These are phyloP conservation scores for Dinothrombium tinctorium DNA, from an alignment of 1,140 invertebrate genomes.

Conservation along the genomic window DNA sequence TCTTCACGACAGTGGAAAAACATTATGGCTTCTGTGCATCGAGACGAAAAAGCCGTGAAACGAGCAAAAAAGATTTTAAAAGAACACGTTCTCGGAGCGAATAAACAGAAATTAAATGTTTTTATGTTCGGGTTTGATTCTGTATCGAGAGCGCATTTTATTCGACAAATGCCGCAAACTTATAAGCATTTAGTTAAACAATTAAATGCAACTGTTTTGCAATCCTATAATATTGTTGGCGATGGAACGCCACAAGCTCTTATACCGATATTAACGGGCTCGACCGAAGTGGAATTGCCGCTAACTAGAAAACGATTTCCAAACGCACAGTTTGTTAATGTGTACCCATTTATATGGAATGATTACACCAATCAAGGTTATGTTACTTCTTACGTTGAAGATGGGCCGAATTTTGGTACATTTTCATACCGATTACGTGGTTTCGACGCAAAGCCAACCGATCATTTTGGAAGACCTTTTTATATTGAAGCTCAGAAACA, in stretches of 20 bases:
- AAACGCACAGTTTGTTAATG: constrained; percentile 40
- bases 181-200: constrained; percentile 44
- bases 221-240: constrained; percentile 75
- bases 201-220: constrained; percentile 39
- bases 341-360: constrained; percentile 59
- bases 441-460: constrained; percentile 54
- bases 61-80: too few species aligned
- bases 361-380: constrained; percentile 42
- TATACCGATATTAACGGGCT: constrained; percentile 62
- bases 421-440: constrained; percentile 77
- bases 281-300: constrained; percentile 62
- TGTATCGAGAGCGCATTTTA: constrained; percentile 57
- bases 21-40: too few species aligned
- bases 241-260: constrained; percentile 81
- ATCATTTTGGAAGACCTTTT: constrained; percentile 69
- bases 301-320: constrained; percentile 51
- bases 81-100: too few species aligned
- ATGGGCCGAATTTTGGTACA: constrained; percentile 53
- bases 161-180: constrained; percentile 55
- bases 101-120: constrained; percentile 45
- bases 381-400: constrained; percentile 56
- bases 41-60: too few species aligned
- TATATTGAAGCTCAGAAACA: constrained; percentile 33
- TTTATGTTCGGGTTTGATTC: constrained; percentile 80
- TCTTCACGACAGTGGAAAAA: too few species aligned